phyloP scores from a whole-genome alignment of 2,888 invertebrate genomes.

The Seira sanloemensis region DNA sequence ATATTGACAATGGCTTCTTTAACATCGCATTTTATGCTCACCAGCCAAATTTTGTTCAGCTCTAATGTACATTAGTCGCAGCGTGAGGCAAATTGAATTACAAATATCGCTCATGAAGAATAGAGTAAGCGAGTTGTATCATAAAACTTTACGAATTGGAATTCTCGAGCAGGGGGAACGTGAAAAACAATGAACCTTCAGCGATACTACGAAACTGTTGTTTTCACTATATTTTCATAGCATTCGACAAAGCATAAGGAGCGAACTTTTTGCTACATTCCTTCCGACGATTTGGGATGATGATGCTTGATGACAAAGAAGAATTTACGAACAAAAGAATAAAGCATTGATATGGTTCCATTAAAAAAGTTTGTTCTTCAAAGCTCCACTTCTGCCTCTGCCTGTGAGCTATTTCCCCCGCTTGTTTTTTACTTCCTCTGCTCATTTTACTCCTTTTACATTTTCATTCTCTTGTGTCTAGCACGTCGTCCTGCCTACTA shows the following conservation, averaged over 20 bases:
- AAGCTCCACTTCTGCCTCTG: not conserved
- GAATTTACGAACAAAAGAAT: slow-evolving; percentile 3
- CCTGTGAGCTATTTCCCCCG: not conserved
- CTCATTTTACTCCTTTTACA: not conserved
- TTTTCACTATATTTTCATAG: not conserved
- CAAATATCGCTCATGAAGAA: slow-evolving; percentile 30
- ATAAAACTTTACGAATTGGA: not conserved
- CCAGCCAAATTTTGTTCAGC: not conserved
- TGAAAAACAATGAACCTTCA: not conserved
- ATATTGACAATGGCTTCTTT: not conserved
- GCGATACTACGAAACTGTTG: not conserved
- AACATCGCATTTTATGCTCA: slow-evolving; percentile 12
- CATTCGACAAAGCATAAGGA: not conserved
- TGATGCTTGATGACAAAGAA: slow-evolving; percentile 13
- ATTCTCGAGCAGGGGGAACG: not conserved
- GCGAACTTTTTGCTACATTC: not conserved
- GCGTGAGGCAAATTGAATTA: slow-evolving; percentile 58
- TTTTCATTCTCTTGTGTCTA: not conserved
- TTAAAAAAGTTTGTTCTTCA: not conserved
- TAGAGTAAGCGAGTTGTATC: not conserved
- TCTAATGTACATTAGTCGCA: slow-evolving; percentile 25
- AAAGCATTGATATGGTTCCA: not conserved
- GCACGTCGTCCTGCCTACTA: too few relatives aligned
- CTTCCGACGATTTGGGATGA: not conserved
- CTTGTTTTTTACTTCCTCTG: not conserved